Evolutionary conservation across 2,888 invertebrate species (phyloP).

Genomic region (Andrena praecox): DNA sequence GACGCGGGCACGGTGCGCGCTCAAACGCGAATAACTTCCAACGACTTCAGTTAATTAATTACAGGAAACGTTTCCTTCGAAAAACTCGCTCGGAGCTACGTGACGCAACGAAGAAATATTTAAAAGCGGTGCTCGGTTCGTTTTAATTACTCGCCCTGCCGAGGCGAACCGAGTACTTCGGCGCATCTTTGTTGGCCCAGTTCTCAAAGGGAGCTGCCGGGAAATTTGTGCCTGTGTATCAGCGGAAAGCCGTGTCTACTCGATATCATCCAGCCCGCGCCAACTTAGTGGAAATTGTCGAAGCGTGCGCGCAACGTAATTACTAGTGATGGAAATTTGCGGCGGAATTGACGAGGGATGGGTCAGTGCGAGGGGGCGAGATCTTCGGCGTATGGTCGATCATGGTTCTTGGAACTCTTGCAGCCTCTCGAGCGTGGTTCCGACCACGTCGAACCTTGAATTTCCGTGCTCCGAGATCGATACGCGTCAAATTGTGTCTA

Average conservation of each 20-base stretch:
- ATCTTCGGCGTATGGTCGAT: conserved; percentile 33
- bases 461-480: neutral
- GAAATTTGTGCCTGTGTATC: conserved; percentile 3
- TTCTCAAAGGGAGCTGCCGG: conserved; percentile 13
- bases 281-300: conserved; percentile 64
- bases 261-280: conserved; percentile 35
- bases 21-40: conserved; percentile 9
- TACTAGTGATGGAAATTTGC: conserved; percentile 60
- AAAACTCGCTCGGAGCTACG: neutral
- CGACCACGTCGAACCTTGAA: neutral
- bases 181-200: conserved; percentile 9
- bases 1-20: neutral
- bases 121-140: neutral
- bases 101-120: conserved; percentile 21
- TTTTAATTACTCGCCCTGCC: conserved; percentile 26
- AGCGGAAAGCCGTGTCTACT: conserved; percentile 20
- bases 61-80: neutral
- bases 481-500: neutral
- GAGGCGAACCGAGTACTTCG: neutral
- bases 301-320: conserved; percentile 61
- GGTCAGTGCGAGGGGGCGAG: conserved; percentile 43
- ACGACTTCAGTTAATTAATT: conserved; percentile 28
- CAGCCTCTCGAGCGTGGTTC: neutral
- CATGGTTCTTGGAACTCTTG: conserved; percentile 27
- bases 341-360: conserved; percentile 45